These are phyloP conservation scores for Ichneumon xanthorius DNA, from an alignment of 2,888 invertebrate species.

Conservation along the genomic window DNA sequence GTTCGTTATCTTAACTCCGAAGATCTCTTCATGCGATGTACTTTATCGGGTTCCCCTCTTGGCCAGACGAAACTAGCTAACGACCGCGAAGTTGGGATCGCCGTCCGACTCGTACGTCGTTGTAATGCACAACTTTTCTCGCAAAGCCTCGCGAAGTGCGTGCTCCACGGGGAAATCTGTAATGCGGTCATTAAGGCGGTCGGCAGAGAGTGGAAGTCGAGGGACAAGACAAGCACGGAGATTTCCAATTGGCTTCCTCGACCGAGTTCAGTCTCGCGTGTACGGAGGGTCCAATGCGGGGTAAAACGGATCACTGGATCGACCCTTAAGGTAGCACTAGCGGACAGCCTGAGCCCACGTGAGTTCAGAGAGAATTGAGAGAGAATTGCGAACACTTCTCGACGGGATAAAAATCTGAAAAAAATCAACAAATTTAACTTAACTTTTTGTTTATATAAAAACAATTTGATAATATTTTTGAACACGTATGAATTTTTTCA, in stretches of 20 bases:
- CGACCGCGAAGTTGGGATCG: not conserved
- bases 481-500: too few species aligned
- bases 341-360: too few species aligned
- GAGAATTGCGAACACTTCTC: too few species aligned
- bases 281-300: too few species aligned
- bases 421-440: too few species aligned
- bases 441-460: too few species aligned
- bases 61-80: not conserved
- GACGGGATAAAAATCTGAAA: too few species aligned
- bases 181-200: constrained; percentile 32
- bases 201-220: constrained; percentile 1
- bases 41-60: not conserved
- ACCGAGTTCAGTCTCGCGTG: too few species aligned
- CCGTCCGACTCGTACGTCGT: not conserved
- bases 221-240: constrained; percentile 1
- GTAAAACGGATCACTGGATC: too few species aligned
- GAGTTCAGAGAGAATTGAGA: too few species aligned
- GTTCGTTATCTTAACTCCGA: constrained; percentile 21
- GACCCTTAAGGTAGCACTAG: too few species aligned
- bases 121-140: constrained; percentile 21
- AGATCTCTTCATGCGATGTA: constrained; percentile 6
- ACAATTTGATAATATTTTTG: too few species aligned
- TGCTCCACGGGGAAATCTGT: constrained; percentile 49
- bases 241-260: not conserved
- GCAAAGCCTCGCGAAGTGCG: constrained; percentile 31